Conservation (phyloP, 2,797 vertebrate genomes). For the Emys orbicularis region DNA sequence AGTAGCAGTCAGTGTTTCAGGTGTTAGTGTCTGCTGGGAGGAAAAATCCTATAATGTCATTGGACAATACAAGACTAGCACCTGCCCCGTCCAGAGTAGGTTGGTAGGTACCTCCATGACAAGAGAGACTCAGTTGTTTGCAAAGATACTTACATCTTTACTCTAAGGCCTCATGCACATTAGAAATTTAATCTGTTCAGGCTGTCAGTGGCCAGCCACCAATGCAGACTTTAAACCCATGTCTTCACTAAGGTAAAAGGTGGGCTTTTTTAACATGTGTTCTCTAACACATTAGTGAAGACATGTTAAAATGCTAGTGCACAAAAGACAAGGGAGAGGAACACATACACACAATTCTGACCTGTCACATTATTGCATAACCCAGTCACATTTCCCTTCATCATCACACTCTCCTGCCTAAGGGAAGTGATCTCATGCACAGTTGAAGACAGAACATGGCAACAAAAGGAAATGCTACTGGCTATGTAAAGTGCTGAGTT, state of each 20-base stretch:
- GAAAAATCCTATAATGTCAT: not conserved
- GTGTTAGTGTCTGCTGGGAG: not conserved
- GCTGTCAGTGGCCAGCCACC: not conserved
- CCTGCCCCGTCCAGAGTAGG: no score
- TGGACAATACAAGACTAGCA: not conserved
- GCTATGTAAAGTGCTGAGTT: not conserved
- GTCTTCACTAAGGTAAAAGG: not conserved
- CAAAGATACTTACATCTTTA: fast-evolving
- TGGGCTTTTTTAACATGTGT: not conserved
- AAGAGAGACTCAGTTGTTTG: not conserved
- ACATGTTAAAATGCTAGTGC: not conserved
- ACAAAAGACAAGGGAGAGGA: not conserved
- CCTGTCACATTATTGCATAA: fast-evolving
- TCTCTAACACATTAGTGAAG: no score
- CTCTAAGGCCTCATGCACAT: not conserved
- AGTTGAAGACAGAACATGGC: not conserved
- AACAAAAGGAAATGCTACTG: not conserved
- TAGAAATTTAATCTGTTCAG: not conserved
- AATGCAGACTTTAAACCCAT: not conserved
- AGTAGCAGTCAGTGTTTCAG: not conserved
- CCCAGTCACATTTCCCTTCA: fast-evolving
- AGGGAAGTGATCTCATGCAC: not conserved
- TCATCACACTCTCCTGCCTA: not conserved
- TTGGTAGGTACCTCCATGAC: not conserved
- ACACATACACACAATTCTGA: not conserved